These are phyloP conservation scores for Cherax destructor DNA, from an alignment of 1,140 invertebrate species.

Conservation along the genomic window DNA sequence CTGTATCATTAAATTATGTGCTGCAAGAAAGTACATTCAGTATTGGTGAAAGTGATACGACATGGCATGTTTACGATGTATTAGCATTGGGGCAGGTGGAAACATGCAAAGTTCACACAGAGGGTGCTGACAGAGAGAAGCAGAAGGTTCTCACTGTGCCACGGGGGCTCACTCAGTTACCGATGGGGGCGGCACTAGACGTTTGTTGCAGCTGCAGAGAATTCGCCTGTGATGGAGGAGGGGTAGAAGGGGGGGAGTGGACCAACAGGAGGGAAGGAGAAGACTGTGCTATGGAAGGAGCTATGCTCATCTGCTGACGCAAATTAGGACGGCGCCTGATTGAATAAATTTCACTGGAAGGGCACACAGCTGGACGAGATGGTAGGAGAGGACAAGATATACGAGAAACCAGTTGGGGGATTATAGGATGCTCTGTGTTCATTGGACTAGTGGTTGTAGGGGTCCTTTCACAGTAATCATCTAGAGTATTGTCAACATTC, in stretches of 20 bases:
- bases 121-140: slow-evolving; percentile 63
- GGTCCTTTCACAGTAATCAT: background rate
- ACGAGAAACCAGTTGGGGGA: slow-evolving; percentile 48
- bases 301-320: slow-evolving; percentile 35
- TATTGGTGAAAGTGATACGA: background rate
- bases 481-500: background rate
- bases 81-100: background rate
- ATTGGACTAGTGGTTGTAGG: background rate
- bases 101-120: slow-evolving; percentile 42
- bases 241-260: slow-evolving; percentile 55
- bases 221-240: slow-evolving; percentile 44
- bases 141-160: slow-evolving; percentile 69
- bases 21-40: background rate
- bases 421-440: background rate
- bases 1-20: too few relatives aligned
- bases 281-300: slow-evolving; percentile 54
- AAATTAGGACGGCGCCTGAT: slow-evolving; percentile 29
- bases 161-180: slow-evolving; percentile 70
- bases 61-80: background rate
- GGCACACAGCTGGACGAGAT: slow-evolving; percentile 25
- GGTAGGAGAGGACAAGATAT: slow-evolving; percentile 46
- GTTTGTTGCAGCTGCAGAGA: slow-evolving; percentile 31
- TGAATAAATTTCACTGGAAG: slow-evolving; percentile 13
- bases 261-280: slow-evolving; percentile 53
- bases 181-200: slow-evolving; percentile 63